Percentiles rank a stretch among this genome's conserved stretches.
Evolutionary conservation across 2,797 vertebrate species (phyloP).

Genomic region (Anguilla anguilla): DNA sequence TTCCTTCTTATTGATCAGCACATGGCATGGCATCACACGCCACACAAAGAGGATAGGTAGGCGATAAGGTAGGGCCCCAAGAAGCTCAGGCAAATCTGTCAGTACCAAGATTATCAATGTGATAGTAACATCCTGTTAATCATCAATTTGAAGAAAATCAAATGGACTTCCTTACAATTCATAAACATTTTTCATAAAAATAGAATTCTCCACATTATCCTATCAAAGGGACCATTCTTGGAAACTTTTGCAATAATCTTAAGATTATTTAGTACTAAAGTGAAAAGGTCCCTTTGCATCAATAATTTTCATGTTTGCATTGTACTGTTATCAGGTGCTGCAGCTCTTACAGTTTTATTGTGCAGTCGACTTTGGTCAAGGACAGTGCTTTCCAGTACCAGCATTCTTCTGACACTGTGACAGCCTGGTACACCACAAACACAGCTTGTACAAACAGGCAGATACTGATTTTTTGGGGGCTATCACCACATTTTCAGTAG

Average conservation of each 20-base stretch:
- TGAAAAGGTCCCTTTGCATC: background rate
- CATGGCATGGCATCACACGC: background rate
- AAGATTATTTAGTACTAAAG: background rate
- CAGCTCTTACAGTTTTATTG: slow-evolving; percentile 26
- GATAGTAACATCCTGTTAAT: background rate
- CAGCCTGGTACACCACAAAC: slow-evolving; percentile 11
- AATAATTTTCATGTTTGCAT: slow-evolving; percentile 45
- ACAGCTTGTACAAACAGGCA: slow-evolving; percentile 10
- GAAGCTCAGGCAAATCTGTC: background rate
- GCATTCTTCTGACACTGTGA: slow-evolving; percentile 30
- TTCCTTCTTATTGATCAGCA: background rate
- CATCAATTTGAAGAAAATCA: background rate
- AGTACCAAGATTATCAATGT: background rate
- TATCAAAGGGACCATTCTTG: background rate
- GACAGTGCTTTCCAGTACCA: slow-evolving; percentile 29
- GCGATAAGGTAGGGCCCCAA: background rate
- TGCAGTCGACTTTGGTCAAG: slow-evolving; percentile 41
- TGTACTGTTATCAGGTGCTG: slow-evolving; percentile 51
- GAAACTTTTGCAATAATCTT: background rate
- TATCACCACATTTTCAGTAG: background rate
- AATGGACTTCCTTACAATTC: background rate
- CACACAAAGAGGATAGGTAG: background rate
- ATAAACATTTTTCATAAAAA: background rate
- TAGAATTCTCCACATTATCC: background rate
- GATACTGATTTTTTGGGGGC: slow-evolving; percentile 17